phyloP scores from a whole-genome alignment of 2,888 invertebrate genomes.

The Molorchus minor region DNA sequence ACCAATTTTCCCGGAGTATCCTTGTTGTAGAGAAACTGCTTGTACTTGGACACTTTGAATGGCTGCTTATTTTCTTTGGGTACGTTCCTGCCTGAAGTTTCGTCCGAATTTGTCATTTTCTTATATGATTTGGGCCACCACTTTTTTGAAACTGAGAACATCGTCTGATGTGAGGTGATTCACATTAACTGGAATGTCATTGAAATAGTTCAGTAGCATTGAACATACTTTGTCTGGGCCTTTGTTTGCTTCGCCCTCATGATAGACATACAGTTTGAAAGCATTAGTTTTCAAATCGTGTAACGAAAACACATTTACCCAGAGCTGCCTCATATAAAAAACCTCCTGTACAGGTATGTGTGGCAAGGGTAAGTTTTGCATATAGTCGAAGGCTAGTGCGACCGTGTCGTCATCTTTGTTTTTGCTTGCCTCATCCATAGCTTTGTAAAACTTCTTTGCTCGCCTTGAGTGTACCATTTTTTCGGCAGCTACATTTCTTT shows the following conservation, averaged over 20 bases:
- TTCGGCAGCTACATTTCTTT: conserved; percentile 25
- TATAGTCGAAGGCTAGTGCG: conserved; percentile 46
- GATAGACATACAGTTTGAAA: conserved; percentile 32
- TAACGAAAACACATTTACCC: conserved; percentile 22
- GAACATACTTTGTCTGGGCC: conserved; percentile 39
- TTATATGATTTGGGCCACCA: too few species aligned
- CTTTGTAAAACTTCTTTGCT: conserved; percentile 31
- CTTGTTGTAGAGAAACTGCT: too few species aligned
- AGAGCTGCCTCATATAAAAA: conserved; percentile 43
- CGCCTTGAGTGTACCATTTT: conserved; percentile 28
- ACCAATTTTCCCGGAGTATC: too few species aligned
- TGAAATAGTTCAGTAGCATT: neutral
- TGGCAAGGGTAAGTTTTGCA: conserved; percentile 42
- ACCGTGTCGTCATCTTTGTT: conserved; percentile 28
- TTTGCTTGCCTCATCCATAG: conserved; percentile 16
- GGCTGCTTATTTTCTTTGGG: too few species aligned
- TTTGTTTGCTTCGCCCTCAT: conserved; percentile 39
- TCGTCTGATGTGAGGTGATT: neutral
- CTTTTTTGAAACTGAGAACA: too few species aligned
- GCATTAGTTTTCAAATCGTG: conserved; percentile 21
- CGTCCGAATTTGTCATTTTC: too few species aligned
- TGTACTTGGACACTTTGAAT: too few species aligned
- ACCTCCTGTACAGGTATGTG: conserved; percentile 48
- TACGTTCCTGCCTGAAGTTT: too few species aligned
- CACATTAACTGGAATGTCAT: neutral